Evolutionary conservation across 2,113 vertebrate genomes (phyloP), one percentile per base, ranked within the genome.

Genomic region (Mus spicilegus): DNA sequence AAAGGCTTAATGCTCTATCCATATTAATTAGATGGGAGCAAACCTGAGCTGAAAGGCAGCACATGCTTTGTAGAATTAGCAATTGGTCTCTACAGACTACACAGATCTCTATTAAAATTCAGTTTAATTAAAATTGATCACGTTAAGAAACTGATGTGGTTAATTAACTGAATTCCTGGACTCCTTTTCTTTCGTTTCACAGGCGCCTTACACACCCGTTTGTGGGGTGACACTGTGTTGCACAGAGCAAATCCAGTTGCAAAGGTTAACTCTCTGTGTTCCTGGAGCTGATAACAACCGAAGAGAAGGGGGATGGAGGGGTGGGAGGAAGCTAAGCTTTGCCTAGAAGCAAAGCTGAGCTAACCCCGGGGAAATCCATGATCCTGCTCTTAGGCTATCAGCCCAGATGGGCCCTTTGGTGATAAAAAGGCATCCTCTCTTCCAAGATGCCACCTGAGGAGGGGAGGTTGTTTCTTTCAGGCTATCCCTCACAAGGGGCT

Each of bases 101-200:
- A 99, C 98, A 98, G 98, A 99, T 99, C 99, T 99, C 99, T 99
- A 99, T 99, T 99, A 99, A 99, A 99, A 99, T 99, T 99, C 99
- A 98, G 98, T 99, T 99, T 99, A 99, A 99, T 99, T 99, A 99
- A 99, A 99, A 99, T 99, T 99, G 99, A 99, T 99, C 99, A 99
- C 99, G 99, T 99, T 99, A 99, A 99, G 99, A 99, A 99, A 99
- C 99, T 99, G 99, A 99, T 99, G 99, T 99, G 99, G 98, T 99
- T 99, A 99, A 99, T 99, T 99, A 99, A 99, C 99, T 99, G 99
- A 99, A 99, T 99, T 99, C 99, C 98, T 99, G 99, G 98, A 99
- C 99, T 98, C 98, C 98, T 99, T 99, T 99, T 99, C 98, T 98
- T 98, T 99, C 98, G 98, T 99, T 99, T 99, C 98, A 99, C 98